Conservation (phyloP, 2,113 vertebrate species). For the Carettochelys insculpta region DNA sequence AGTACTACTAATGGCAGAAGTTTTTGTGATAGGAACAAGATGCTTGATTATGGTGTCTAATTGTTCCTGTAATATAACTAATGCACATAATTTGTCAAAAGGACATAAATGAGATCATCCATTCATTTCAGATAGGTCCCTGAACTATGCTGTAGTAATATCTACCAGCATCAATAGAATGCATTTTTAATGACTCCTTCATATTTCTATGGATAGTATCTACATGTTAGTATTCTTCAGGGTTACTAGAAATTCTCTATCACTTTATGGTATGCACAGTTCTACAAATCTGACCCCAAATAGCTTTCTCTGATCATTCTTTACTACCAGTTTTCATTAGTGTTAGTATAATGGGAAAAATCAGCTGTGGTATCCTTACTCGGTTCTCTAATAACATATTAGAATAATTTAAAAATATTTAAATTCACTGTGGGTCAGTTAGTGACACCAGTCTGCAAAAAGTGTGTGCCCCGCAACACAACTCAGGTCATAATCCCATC, state of each 20-base stretch:
- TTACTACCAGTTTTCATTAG: neutral
- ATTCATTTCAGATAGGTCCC: neutral
- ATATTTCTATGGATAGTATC: neutral
- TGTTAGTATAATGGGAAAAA: neutral
- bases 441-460: conserved; percentile 14
- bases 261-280: neutral
- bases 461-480: conserved; percentile 40
- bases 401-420: conserved; percentile 9
- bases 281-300: neutral
- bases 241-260: neutral
- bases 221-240: neutral
- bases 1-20: neutral
- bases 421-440: conserved; percentile 41
- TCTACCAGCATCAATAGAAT: neutral
- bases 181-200: neutral
- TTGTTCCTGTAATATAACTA: neutral
- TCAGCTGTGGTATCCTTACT: neutral
- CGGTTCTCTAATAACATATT: conserved; percentile 28
- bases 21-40: neutral
- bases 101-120: neutral
- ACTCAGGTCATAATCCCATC: conserved; percentile 41
- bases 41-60: neutral
- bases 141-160: neutral
- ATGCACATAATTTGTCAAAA: neutral
- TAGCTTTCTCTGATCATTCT: neutral